Conservation (phyloP, 1,140 invertebrate genomes). For the Lepidurus packardi region DNA sequence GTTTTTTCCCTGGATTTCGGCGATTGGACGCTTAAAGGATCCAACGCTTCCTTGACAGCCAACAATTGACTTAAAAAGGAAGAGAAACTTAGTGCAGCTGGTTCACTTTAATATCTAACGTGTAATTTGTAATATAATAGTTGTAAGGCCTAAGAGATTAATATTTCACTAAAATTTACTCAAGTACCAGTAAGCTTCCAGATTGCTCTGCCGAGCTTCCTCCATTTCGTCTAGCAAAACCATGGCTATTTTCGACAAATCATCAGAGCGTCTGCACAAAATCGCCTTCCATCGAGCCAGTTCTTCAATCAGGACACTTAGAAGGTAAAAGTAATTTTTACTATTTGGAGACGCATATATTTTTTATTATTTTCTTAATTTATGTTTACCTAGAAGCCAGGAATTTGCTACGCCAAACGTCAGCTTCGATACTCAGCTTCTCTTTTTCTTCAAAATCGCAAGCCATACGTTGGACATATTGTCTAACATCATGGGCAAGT, state of each 20-base stretch:
- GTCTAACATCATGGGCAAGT: conserved; percentile 72
- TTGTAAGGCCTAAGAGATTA: not conserved
- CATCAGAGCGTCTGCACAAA: conserved; percentile 55
- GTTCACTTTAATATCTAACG: too few relatives aligned
- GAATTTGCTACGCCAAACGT: conserved; percentile 94
- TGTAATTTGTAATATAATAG: too few relatives aligned
- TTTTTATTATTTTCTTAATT: not conserved
- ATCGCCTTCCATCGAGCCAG: conserved; percentile 75
- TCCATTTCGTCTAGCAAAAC: conserved; percentile 66
- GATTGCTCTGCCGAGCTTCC: conserved; percentile 60
- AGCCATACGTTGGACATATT: conserved; percentile 72
- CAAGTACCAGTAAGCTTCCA: conserved; percentile 60
- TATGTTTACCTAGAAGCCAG: conserved; percentile 59
- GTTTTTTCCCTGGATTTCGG: conserved; percentile 38
- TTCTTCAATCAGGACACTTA: conserved; percentile 82
- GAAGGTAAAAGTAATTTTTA: conserved; percentile 39
- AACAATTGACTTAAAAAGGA: conserved; percentile 43
- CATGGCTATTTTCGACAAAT: conserved; percentile 66
- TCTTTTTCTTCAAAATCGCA: conserved; percentile 88
- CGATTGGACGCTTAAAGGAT: conserved; percentile 40
- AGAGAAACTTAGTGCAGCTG: not conserved
- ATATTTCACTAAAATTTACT: not conserved
- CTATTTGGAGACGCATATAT: not conserved
- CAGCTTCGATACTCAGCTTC: conserved; percentile 83
- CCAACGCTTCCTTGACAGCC: conserved; percentile 47